phyloP scores from a whole-genome alignment of 2,888 invertebrate species.

The Drosophila setosimentum region DNA sequence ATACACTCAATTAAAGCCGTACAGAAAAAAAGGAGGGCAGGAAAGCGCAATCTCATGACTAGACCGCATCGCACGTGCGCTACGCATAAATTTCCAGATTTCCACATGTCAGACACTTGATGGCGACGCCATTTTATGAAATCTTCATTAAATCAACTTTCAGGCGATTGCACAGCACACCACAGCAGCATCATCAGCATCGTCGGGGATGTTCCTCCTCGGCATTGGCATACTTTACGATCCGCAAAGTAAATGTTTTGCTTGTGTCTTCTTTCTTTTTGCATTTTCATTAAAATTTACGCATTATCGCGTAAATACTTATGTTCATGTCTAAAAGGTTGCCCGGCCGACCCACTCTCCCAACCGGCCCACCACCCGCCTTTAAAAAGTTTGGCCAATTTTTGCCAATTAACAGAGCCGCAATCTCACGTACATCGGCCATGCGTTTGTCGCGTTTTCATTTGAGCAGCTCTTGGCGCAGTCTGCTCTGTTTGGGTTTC shows the following conservation, averaged over 20 bases:
- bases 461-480: constrained; percentile 24
- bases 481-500: constrained; percentile 57
- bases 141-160: constrained; percentile 81
- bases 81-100: constrained; percentile 57
- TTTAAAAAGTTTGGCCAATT: constrained; percentile 64
- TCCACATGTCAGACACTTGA: constrained; percentile 60
- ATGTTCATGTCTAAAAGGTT: constrained; percentile 40
- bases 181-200: neutral
- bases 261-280: constrained; percentile 18
- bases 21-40: neutral
- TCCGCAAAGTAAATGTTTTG: constrained; percentile 60
- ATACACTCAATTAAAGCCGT: constrained; percentile 33
- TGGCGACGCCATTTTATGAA: constrained; percentile 66
- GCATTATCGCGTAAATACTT: constrained; percentile 79
- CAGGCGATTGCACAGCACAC: constrained; percentile 70
- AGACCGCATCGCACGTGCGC: constrained; percentile 47
- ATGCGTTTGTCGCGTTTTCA: constrained; percentile 68
- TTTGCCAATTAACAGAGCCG: constrained; percentile 75
- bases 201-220: constrained; percentile 1
- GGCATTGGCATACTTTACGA: constrained; percentile 57
- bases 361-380: neutral
- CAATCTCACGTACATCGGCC: constrained; percentile 81
- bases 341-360: neutral
- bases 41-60: constrained; percentile 18
- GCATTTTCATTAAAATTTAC: constrained; percentile 78